Conservation (phyloP, 2,888 invertebrate genomes). For the Lysandra coridon region DNA sequence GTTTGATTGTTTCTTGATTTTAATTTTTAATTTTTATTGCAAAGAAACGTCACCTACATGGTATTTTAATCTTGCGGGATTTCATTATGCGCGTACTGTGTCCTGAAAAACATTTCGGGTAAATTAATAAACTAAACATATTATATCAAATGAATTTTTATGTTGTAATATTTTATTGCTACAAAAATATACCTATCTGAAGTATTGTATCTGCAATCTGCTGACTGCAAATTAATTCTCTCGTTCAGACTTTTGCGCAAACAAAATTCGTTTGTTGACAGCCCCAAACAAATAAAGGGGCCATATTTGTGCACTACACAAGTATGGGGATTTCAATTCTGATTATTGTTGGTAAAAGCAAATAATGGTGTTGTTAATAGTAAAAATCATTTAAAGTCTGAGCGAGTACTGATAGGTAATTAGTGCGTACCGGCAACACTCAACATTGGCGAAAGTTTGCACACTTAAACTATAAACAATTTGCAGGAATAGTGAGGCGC, state of each 20-base stretch:
- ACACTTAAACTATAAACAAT: too few species aligned
- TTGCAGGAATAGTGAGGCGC: too few species aligned
- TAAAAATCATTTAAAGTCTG: not conserved
- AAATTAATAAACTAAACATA: too few species aligned
- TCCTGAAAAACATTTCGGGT: too few species aligned
- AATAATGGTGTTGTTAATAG: not conserved
- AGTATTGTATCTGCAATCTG: not conserved
- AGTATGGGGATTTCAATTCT: slow-evolving; percentile 16
- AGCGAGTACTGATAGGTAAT: too few species aligned
- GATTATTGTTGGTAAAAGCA: slow-evolving; percentile 7
- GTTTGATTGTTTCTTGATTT: too few species aligned
- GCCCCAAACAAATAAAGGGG: slow-evolving; percentile 46
- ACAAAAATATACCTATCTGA: not conserved
- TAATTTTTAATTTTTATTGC: too few species aligned
- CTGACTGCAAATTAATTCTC: slow-evolving; percentile 30
- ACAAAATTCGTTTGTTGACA: slow-evolving; percentile 47
- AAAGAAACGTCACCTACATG: too few species aligned
- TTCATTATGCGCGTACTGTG: too few species aligned
- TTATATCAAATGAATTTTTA: not conserved
- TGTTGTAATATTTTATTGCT: not conserved
- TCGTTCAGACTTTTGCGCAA: slow-evolving; percentile 45
- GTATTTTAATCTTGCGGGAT: too few species aligned
- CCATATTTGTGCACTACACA: slow-evolving; percentile 40
- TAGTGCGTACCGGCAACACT: too few species aligned
- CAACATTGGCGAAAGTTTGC: too few species aligned